Conservation (phyloP, 2,888 invertebrate species). For the Philereme transversata region DNA sequence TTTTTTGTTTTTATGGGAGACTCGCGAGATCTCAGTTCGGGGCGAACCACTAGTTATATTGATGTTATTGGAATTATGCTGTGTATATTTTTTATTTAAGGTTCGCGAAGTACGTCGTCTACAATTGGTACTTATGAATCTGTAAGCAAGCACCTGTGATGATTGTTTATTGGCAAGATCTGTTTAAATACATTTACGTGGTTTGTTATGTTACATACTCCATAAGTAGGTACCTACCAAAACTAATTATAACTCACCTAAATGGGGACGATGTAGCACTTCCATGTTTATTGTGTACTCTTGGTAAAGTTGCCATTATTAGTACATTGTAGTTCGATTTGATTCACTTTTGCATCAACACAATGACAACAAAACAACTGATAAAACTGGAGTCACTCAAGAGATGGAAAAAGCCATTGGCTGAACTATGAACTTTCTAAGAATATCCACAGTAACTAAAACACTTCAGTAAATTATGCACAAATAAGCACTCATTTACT, state of each 20-base stretch:
- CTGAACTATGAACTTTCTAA: constrained; percentile 10
- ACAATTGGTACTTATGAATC: no score
- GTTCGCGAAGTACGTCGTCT: no score
- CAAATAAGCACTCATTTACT: neutral
- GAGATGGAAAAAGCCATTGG: constrained; percentile 15
- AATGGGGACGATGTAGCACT: constrained; percentile 67
- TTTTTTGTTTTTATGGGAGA: no score
- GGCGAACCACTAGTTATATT: no score
- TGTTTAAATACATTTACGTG: no score
- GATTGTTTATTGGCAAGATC: neutral
- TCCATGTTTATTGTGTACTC: constrained; percentile 70
- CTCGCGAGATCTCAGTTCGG: no score
- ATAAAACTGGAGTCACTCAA: constrained; percentile 13
- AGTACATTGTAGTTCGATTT: constrained; percentile 35
- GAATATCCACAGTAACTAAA: constrained; percentile 11
- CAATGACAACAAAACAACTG: constrained; percentile 26
- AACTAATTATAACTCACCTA: constrained; percentile 59
- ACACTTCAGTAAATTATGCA: constrained; percentile 1
- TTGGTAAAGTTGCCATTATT: constrained; percentile 76
- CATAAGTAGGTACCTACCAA: constrained; percentile 8
- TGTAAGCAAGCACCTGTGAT: no score
- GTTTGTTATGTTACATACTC: no score
- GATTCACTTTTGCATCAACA: constrained; percentile 34
- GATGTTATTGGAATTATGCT: no score
- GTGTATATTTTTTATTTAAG: no score